Evolutionary conservation across 2,888 invertebrate species (phyloP), one percentile per base, ranked within the genome.

Genomic region (Thera britannica): DNA sequence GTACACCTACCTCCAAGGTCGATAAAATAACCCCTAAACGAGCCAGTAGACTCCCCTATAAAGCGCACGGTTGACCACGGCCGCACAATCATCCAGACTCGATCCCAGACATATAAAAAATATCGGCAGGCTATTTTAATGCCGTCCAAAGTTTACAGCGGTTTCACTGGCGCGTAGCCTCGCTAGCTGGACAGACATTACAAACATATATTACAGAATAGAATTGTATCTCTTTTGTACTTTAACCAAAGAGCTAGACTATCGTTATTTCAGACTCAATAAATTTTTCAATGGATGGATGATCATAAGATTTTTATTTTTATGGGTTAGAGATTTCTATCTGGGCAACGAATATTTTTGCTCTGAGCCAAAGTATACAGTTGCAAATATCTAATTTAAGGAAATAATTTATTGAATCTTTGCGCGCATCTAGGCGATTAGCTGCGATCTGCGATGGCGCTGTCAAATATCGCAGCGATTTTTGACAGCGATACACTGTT

Each of bases 101-200:
- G 52, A 55, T 68, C 38, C 70, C 65, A 67, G 65, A 72, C 56
- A 60, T 60, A 62, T 58, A 56, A 68, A 67, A 70, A 70, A 63
- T 70, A 69, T 69, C 62, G 66, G 56, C 59, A 41, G 57, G 36
- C 68, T 61, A 58, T 70, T 72, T 23, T 65, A 58, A 61, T 72
- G 70, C 73, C 66, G 34, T 38, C 56, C 65, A 54, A 65, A 62
- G 67, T 75, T 72, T 74, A 68, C 65, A 58, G 56, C 35, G 56
- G 68, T 49, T 67, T 70, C 72, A 66, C 63, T 71, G 73, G 75
- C 69, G 72, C 72, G 72, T 68, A 5, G 63, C 55, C 11, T 63
- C 73, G 69, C 74, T 75, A 78, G 73, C 76, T 76, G 74, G 73
- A 75, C 75, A 36, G 44, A 55, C 48, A 59, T 48, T 58, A 58